Percentiles rank a stretch among this genome's conserved stretches.
phyloP scores from a whole-genome alignment of 2,888 invertebrate genomes.

The Cotesia congregata region DNA sequence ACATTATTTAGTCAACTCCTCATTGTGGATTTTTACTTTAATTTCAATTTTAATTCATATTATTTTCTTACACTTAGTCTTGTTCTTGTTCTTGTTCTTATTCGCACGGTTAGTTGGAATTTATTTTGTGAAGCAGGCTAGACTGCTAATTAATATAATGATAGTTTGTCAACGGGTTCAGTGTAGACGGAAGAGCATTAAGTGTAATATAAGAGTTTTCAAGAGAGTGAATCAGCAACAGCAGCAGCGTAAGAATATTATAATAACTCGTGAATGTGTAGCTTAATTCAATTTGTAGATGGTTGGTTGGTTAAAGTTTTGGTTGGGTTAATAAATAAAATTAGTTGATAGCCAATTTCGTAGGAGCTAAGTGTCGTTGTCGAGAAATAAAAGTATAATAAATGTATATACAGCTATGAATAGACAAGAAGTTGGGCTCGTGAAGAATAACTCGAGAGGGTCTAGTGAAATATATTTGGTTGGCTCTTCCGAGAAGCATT shows the following conservation, averaged over 20 bases:
- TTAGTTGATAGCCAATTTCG: slow-evolving; percentile 54
- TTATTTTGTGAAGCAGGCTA: background rate
- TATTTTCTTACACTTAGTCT: no score
- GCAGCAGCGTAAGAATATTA: background rate
- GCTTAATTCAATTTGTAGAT: background rate
- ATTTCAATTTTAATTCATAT: background rate
- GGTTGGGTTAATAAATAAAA: slow-evolving; percentile 39
- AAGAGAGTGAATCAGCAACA: background rate
- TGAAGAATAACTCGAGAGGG: slow-evolving; percentile 21
- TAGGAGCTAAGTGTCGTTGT: background rate
- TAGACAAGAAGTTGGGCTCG: slow-evolving; percentile 18
- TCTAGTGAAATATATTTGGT: slow-evolving; percentile 39
- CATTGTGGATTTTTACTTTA: background rate
- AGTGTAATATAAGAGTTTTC: background rate
- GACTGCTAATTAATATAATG: background rate
- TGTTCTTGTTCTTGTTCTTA: background rate
- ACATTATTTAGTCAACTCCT: background rate
- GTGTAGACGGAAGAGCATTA: slow-evolving; percentile 15
- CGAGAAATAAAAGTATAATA: slow-evolving; percentile 10
- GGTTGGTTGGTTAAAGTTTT: background rate
- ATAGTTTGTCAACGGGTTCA: background rate
- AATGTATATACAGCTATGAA: slow-evolving; percentile 19
- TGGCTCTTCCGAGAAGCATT: slow-evolving; percentile 34
- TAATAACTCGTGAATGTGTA: background rate
- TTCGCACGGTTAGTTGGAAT: background rate